Evolutionary conservation across 2,888 invertebrate species (phyloP).

Genomic region (Cephus sareptanus): DNA sequence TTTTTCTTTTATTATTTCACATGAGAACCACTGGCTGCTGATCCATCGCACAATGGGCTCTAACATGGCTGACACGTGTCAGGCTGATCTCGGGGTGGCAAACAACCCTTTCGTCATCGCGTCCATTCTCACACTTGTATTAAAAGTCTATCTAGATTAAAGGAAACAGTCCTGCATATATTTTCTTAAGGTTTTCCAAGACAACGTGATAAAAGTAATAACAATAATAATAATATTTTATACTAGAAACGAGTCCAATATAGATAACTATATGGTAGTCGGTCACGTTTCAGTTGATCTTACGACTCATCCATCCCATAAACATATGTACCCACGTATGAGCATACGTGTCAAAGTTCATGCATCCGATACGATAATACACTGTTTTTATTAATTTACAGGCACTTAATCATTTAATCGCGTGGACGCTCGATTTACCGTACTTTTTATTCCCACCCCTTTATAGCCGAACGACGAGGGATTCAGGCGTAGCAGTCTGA

Average conservation of each 20-base stretch:
- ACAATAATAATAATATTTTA: not conserved
- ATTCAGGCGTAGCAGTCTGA: not conserved
- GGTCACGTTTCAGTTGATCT: not conserved
- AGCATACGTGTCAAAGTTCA: constrained; percentile 13
- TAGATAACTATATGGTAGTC: not conserved
- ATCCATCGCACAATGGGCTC: not conserved
- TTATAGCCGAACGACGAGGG: not conserved
- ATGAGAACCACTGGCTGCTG: not conserved
- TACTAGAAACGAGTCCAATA: not conserved
- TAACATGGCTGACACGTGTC: not conserved
- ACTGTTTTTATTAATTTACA: constrained; percentile 16
- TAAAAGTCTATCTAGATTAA: not conserved
- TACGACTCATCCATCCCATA: not conserved
- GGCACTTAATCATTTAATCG: not conserved
- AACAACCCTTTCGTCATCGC: constrained; percentile 2
- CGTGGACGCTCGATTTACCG: not conserved
- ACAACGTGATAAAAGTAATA: not conserved
- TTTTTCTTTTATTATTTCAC: not conserved
- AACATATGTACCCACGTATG: not conserved
- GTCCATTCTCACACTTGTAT: not conserved
- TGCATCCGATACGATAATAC: constrained; percentile 15
- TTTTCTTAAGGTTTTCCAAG: not conserved
- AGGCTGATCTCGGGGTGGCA: not conserved
- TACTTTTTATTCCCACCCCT: not conserved
- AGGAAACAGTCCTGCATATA: not conserved